Evolutionary conservation across 2,797 vertebrate species (phyloP).

Genomic region (Apodemus agrarius): DNA sequence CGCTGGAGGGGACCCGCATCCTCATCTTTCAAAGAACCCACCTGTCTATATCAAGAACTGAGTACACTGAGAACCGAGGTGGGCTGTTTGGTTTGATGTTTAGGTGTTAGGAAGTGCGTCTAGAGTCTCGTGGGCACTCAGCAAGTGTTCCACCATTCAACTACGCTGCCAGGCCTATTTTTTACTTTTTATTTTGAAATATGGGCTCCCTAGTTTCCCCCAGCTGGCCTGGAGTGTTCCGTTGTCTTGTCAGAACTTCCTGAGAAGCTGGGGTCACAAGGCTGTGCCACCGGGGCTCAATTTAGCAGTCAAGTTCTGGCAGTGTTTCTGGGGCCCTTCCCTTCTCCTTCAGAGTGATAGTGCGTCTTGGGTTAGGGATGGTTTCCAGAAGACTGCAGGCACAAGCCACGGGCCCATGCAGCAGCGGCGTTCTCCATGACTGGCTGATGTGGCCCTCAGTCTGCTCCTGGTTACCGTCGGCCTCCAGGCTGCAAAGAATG

Average conservation of each 20-base stretch:
- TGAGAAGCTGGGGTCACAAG: not conserved
- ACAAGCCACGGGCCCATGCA: not conserved
- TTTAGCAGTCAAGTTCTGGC: not conserved
- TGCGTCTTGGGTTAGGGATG: not conserved
- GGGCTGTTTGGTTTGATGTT: not conserved
- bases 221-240: not conserved
- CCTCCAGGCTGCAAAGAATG: constrained; percentile 78
- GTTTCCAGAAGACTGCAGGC: constrained; percentile 4
- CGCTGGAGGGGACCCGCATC: not conserved
- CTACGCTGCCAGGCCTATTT: not conserved
- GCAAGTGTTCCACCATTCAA: not conserved
- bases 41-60: not conserved
- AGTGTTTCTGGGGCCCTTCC: not conserved
- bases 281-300: not conserved
- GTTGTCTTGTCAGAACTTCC: not conserved
- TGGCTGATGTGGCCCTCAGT: not conserved
- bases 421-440: not conserved
- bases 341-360: not conserved
- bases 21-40: not conserved
- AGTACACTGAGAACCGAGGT: not conserved
- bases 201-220: not conserved
- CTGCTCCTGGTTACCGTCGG: constrained; percentile 54
- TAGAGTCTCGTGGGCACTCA: not conserved
- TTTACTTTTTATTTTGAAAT: not conserved
- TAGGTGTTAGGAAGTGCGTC: too few relatives aligned